phyloP scores from a whole-genome alignment of 2,113 vertebrate genomes.

The Motacilla alba region DNA sequence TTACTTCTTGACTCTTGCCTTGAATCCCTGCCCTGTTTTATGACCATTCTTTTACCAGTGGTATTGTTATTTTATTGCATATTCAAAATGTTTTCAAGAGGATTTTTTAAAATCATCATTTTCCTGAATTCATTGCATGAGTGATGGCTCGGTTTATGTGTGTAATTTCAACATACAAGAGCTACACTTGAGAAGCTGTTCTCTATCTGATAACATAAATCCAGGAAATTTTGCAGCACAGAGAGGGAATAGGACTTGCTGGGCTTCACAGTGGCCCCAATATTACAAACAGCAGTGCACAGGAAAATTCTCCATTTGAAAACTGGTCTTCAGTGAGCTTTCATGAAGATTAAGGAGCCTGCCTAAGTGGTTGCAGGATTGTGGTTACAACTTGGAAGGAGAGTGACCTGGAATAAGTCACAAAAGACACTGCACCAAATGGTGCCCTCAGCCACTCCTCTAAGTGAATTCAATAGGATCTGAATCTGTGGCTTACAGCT shows the following conservation, averaged over 20 bases:
- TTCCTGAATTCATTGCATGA: not conserved
- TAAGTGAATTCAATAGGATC: not conserved
- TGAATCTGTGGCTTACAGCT: not conserved
- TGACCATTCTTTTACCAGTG: not conserved
- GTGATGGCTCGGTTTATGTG: not conserved
- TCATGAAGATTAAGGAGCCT: not conserved
- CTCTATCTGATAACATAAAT: not conserved
- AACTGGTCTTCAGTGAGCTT: not conserved
- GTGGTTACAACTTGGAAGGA: not conserved
- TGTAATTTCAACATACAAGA: not conserved
- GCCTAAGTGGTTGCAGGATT: not conserved
- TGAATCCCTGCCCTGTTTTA: not conserved
- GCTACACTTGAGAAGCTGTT: not conserved
- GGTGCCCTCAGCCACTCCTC: not conserved
- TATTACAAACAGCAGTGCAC: not conserved
- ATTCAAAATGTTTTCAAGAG: not conserved
- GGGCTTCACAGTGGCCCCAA: not conserved
- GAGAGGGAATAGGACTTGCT: not conserved
- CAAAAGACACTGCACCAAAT: not conserved
- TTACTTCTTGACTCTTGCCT: not conserved
- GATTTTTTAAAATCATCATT: not conserved
- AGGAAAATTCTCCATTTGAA: not conserved
- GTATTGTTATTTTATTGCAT: not conserved
- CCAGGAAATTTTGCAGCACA: not conserved
- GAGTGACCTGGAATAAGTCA: not conserved